Base-by-base conservation (phyloP, 1,140 invertebrate species). In the Eupeodes corollae region DNA sequence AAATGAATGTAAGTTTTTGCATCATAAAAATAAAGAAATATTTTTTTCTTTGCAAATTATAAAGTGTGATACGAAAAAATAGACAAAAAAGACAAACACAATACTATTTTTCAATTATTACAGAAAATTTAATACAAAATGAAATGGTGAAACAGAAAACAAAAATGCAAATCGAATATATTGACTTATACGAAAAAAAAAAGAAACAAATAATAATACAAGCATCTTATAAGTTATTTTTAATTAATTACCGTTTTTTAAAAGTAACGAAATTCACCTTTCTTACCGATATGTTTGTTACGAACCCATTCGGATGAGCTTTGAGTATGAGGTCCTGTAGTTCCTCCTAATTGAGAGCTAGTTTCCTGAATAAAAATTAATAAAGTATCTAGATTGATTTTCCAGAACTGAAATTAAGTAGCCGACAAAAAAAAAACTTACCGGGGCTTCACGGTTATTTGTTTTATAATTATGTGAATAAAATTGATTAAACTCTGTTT, bases 181-280 rank as follows among this genome's bases (percentile, higher is more conserved):
- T n/a, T n/a, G n/a, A n/a, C n/a, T n/a, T 40, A 15, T 14, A 40
- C 38, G 10, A 11, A 19, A 10, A 10, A 6, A 19, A 15, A 18
- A 18, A 15, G 15, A 10, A 9, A 19, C 15, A 14, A 15, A 40
- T 19, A 18, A 10, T 14, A 40, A 13, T 18, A 13, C 9, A 40
- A 18, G 3, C 8, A 40, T n/a, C 15, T 10, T 18, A n/a, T 14
- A 10, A 13, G 19, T 40, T 40, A 14, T 21, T 26, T 26, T 19
- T 42, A 26, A 9, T 19, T 42, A 12, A 13, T 42, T n/a, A n/a
- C 3, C 19, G 3, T 42, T 6, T 5, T 16, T 46, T 80, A 94
- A 74, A 95, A 93, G 73, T 95, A 95, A 71, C 91, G 81, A 70
- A 95, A 93, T 79, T 93, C 91, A 73, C 91, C 91, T 78, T 91